phyloP scores from a whole-genome alignment of 1,140 invertebrate genomes.

The Hylaeus anthracinus region DNA sequence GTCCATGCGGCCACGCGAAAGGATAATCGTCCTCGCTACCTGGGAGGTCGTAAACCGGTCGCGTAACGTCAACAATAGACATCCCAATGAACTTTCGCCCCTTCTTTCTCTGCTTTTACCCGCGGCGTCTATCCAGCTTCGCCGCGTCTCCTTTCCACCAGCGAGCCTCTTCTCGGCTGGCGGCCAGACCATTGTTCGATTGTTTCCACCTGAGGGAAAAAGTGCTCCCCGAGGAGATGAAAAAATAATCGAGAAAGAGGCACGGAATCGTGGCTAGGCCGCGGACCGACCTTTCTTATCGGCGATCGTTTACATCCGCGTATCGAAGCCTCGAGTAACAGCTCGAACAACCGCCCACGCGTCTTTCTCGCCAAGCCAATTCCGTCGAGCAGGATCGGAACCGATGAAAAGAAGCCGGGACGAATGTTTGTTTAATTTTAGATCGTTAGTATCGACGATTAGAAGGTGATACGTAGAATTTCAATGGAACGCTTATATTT shows the following conservation, averaged over 20 bases:
- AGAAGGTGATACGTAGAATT: no score
- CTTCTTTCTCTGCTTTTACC: not conserved
- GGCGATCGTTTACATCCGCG: conserved; percentile 48
- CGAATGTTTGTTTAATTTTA: no score
- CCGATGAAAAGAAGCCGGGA: no score
- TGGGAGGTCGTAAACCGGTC: conserved; percentile 48
- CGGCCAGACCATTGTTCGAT: conserved; percentile 45
- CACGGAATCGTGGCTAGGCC: conserved; percentile 47
- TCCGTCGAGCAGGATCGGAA: no score
- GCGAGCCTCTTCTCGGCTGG: not conserved
- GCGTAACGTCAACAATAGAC: conserved; percentile 44
- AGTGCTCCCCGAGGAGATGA: not conserved
- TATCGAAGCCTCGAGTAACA: conserved; percentile 16
- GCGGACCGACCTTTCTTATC: conserved; percentile 59
- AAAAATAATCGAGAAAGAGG: conserved; percentile 33
- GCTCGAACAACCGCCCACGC: no score
- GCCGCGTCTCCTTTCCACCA: not conserved
- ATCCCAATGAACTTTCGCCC: conserved; percentile 37
- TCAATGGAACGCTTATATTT: no score
- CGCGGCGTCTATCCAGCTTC: not conserved
- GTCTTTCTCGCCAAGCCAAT: no score
- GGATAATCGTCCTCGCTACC: conserved; percentile 26
- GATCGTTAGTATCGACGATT: no score
- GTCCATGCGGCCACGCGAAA: conserved; percentile 6
- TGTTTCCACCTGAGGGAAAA: conserved; percentile 26